These are phyloP conservation scores for Microtus montanus DNA, from an alignment of 2,113 vertebrate genomes.

Conservation along the genomic window DNA sequence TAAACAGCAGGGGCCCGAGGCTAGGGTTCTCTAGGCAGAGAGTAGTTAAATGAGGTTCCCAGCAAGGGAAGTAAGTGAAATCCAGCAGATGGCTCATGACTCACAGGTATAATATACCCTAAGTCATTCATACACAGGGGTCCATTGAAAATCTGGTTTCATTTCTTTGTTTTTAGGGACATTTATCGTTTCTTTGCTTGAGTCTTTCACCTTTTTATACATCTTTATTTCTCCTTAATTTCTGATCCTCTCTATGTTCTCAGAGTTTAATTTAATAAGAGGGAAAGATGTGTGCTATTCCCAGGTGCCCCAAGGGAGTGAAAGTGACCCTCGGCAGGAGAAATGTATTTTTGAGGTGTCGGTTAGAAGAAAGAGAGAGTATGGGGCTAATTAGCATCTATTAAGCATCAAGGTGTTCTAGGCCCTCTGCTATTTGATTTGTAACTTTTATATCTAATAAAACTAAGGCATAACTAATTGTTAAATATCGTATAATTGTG, in stretches of 20 bases:
- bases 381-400: no score
- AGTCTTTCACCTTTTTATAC: not conserved
- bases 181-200: not conserved
- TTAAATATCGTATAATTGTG: not conserved
- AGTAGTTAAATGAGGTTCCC: not conserved
- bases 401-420: rapidly evolving
- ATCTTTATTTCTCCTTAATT: not conserved
- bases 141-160: not conserved
- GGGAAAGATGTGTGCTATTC: not conserved
- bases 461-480: not conserved
- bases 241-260: not conserved
- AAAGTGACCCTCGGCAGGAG: rapidly evolving
- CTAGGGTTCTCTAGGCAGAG: not conserved
- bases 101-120: not conserved
- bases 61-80: not conserved
- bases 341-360: not conserved
- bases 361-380: not conserved
- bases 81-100: not conserved
- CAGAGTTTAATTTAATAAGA: not conserved
- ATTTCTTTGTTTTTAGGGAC: not conserved
- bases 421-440: not conserved
- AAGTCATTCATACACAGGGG: not conserved
- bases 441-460: not conserved
- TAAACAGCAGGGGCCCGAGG: not conserved
- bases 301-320: not conserved